Conservation (phyloP, 2,797 vertebrate genomes). For the Discoglossus pictus region DNA sequence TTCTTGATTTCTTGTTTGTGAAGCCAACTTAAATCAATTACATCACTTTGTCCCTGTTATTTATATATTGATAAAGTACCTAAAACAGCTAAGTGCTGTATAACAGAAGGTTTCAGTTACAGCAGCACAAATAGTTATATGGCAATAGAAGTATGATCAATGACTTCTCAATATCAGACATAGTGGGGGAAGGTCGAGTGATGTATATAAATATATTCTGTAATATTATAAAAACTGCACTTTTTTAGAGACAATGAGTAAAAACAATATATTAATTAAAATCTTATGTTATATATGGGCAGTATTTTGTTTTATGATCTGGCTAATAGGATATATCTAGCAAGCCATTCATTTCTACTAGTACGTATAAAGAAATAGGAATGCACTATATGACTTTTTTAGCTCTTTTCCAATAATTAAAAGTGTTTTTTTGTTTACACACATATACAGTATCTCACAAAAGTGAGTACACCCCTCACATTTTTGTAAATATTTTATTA, state of each 20-base stretch:
- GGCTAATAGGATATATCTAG: slow-evolving; percentile 25
- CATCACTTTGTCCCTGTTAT: slow-evolving; percentile 21
- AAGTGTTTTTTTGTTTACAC: no score
- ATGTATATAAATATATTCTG: no score
- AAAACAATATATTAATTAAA: slow-evolving; percentile 30
- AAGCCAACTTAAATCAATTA: slow-evolving; percentile 33
- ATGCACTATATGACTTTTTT: no score
- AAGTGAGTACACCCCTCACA: no score
- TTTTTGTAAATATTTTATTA: no score
- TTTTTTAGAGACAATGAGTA: slow-evolving; percentile 29
- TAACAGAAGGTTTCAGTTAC: slow-evolving; percentile 42
- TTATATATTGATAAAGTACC: slow-evolving; percentile 38
- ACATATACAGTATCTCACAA: no score
- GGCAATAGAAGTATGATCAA: slow-evolving; percentile 25
- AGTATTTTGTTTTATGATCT: slow-evolving; percentile 37
- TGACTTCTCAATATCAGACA: slow-evolving; percentile 46
- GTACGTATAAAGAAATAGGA: no score
- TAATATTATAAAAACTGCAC: slow-evolving; percentile 4
- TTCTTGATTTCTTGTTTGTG: slow-evolving; percentile 18
- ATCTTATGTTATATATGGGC: slow-evolving; percentile 22
- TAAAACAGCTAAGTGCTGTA: slow-evolving; percentile 29
- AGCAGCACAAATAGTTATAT: slow-evolving; percentile 14
- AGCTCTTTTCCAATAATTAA: no score
- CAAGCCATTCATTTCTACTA: no score
- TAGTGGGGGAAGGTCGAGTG: not conserved